These are phyloP conservation scores for Pyxicephalus adspersus DNA, from an alignment of 2,113 vertebrate genomes.

Conservation along the genomic window DNA sequence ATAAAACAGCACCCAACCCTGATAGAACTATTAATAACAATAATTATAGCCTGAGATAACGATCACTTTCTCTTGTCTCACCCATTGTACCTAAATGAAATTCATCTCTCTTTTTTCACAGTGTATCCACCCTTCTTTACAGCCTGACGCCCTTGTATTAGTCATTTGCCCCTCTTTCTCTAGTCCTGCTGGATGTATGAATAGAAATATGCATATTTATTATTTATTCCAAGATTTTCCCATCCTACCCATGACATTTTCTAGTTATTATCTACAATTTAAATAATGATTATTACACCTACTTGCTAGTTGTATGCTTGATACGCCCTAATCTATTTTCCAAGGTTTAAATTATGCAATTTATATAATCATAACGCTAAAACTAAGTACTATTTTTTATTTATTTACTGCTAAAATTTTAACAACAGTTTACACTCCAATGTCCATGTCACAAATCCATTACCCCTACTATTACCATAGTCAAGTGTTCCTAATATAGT, in stretches of 20 bases:
- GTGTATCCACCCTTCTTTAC: not conserved
- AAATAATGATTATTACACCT: not conserved
- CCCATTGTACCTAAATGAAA: not conserved
- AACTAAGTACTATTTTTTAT: not conserved
- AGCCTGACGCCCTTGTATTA: not conserved
- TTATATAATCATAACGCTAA: not conserved
- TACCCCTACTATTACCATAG: too few relatives aligned
- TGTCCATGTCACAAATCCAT: too few relatives aligned
- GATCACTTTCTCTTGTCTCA: constrained; percentile 28
- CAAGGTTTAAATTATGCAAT: not conserved
- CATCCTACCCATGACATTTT: not conserved
- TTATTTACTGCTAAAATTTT: not conserved
- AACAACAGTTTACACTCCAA: too few relatives aligned
- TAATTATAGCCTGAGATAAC: constrained; percentile 30
- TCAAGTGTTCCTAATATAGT: too few relatives aligned
- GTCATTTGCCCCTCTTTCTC: not conserved
- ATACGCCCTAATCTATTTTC: not conserved
- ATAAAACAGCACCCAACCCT: not conserved
- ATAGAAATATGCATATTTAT: not conserved
- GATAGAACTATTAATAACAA: constrained; percentile 1
- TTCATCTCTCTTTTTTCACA: not conserved
- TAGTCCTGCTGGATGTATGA: not conserved
- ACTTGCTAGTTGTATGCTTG: too few relatives aligned
- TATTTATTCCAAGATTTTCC: not conserved
- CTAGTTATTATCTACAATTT: not conserved